These are phyloP conservation scores for Hippopotamyrus pictus DNA, from an alignment of 2,797 vertebrate genomes.

Conservation along the genomic window DNA sequence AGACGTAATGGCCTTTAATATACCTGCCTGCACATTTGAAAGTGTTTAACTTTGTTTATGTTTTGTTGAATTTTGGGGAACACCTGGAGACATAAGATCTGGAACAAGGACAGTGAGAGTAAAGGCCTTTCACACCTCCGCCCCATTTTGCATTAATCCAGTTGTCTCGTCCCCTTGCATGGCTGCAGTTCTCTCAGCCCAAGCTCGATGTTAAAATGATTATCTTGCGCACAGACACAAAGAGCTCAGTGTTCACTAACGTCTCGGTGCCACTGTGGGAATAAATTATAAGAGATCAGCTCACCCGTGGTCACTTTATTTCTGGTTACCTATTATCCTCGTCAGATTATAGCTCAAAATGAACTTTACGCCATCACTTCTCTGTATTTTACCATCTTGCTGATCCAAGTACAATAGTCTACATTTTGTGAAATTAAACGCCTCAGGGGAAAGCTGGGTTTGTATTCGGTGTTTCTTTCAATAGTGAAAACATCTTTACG, in stretches of 20 bases:
- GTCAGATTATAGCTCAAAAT: conserved; percentile 36
- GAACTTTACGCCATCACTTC: conserved; percentile 28
- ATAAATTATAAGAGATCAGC: conserved; percentile 15
- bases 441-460: background rate
- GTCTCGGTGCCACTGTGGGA: conserved; percentile 22
- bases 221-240: conserved; percentile 38
- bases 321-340: conserved; percentile 7
- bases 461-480: background rate
- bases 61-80: conserved; percentile 39
- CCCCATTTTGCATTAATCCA: background rate
- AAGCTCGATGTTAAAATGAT: conserved; percentile 32
- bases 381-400: conserved; percentile 30
- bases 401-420: conserved; percentile 39
- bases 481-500: conserved; percentile 4
- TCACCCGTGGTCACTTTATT: conserved; percentile 6
- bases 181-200: background rate
- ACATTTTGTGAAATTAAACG: conserved; percentile 33
- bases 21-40: conserved; percentile 59
- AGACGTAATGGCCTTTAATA: conserved; percentile 59
- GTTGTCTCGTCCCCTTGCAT: background rate
- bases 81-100: conserved; percentile 51
- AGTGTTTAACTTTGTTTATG: conserved; percentile 59
- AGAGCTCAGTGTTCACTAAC: conserved; percentile 37
- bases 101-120: background rate
- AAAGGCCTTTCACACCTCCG: background rate